Base-by-base conservation (phyloP, 2,888 invertebrate genomes). In the Germaria angustata region DNA sequence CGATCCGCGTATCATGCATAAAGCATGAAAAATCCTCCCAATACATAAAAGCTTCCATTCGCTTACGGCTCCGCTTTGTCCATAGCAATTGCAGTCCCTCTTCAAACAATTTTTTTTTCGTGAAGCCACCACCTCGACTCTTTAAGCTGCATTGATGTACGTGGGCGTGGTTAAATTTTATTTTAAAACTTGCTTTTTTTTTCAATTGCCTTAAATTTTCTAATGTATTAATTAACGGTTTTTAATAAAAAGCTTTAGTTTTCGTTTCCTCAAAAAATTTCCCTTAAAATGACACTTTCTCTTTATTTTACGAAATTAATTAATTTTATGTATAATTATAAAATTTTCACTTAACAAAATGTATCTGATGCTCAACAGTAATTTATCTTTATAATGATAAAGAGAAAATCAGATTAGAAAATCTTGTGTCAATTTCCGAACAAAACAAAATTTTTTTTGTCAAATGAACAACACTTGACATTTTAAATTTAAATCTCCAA, bases 361-460 rank as follows among this genome's bases (percentile, higher is more conserved):
- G n/a, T 72, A 59, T 57, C 46, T 59, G 17, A 9, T 49, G 46
- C 66, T 77, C 39, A 65, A 41, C 41, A 82, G 46, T 76, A 69
- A 82, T 82, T 82, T 79, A 79, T 82, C 82, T 71, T 79, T 51
- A 8, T 79, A 82, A 79, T 72, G 22, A 75, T 9, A 22, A n/a
- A 51, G 5, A 13, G 0, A 28, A 81, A 76, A 53, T 78, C 55
- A 63, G 73, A 78, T 68, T 65, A 59, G 61, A 75, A 79, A 65
- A 78, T 78, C 78, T 73, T 68, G 81, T 75, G 81, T 69, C 78
- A 79, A 55, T 75, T 69, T 63, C 68, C 49, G 32, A 53, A 34
- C 28, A 51, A 51, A 51, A 53, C 22, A 55, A 55, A 71, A n/a
- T 39, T 13, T 4, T 13, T 77, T 59, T 36, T 17, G 46, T 32